A percentile compares a stretch with the other conserved stretches of the same genome.
Evolutionary conservation across 2,888 invertebrate species (phyloP).

Genomic region (Cancer borealis): DNA sequence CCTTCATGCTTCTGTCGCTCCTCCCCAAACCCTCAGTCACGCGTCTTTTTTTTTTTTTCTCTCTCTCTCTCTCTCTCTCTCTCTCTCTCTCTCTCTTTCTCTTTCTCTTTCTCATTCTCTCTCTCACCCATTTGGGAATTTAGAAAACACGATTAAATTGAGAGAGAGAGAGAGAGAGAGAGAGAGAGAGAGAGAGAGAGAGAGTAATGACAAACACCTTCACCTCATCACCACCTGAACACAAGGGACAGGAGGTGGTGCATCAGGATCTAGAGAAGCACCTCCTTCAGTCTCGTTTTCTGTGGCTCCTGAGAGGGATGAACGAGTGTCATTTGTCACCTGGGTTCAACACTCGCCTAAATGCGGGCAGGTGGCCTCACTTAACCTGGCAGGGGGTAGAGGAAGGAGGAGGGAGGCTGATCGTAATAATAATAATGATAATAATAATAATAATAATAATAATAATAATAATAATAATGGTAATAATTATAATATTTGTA

Average conservation of each 20-base stretch:
- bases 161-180: slow-evolving; percentile 32
- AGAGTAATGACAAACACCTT: background rate
- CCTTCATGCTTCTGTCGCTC: background rate
- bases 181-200: slow-evolving; percentile 32
- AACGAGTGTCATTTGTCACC: background rate
- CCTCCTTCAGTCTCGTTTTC: background rate
- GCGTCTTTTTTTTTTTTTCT: background rate
- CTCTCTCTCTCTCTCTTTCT: slow-evolving; percentile 20
- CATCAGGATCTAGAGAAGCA: background rate
- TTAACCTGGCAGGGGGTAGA: background rate
- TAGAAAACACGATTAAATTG: background rate
- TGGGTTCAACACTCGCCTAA: background rate
- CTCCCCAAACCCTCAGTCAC: background rate
- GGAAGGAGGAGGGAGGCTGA: background rate
- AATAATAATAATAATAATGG: too few relatives aligned
- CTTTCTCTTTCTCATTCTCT: too few relatives aligned
- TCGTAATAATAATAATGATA: too few relatives aligned
- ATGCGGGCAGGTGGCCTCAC: background rate
- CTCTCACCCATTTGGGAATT: too few relatives aligned
- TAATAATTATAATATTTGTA: too few relatives aligned
- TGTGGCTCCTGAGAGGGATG: background rate
- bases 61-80: slow-evolving; percentile 5
- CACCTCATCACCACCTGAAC: background rate
- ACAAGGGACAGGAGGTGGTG: background rate
- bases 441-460: too few relatives aligned